Evolutionary conservation across 1,140 invertebrate species (phyloP).

Genomic region (Lysiphlebus fabarum): DNA sequence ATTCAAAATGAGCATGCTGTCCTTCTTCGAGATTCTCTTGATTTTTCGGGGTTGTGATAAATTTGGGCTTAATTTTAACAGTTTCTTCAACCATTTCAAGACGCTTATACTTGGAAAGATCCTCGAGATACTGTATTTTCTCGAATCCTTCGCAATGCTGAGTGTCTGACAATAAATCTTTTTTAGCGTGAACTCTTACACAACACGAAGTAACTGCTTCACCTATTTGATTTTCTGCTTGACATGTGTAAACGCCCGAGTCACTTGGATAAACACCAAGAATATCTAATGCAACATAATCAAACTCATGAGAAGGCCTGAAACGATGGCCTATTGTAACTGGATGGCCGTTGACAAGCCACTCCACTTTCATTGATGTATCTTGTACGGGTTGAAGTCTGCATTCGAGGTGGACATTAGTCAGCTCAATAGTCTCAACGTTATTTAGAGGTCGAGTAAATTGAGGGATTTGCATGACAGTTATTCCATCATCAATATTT

Average conservation of each 20-base stretch:
- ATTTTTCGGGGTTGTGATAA: slow-evolving; percentile 82
- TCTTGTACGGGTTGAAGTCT: slow-evolving; percentile 92
- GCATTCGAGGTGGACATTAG: slow-evolving; percentile 90
- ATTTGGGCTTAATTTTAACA: slow-evolving; percentile 76
- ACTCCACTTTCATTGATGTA: slow-evolving; percentile 92
- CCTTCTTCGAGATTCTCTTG: slow-evolving; percentile 83
- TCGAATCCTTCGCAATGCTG: slow-evolving; percentile 84
- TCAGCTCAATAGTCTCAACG: slow-evolving; percentile 86
- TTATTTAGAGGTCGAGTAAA: slow-evolving; percentile 87
- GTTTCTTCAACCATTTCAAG: slow-evolving; percentile 80
- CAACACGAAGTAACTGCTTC: slow-evolving; percentile 92
- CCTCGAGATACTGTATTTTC: slow-evolving; percentile 88
- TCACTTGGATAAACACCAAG: slow-evolving; percentile 95
- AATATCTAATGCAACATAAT: slow-evolving; percentile 94
- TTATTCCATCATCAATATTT: slow-evolving; percentile 72
- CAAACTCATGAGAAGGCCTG: slow-evolving; percentile 94
- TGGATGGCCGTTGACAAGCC: slow-evolving; percentile 91
- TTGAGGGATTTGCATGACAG: slow-evolving; percentile 76
- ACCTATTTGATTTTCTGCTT: slow-evolving; percentile 85
- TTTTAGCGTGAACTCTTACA: slow-evolving; percentile 83
- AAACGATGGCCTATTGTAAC: slow-evolving; percentile 90
- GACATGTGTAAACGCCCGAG: slow-evolving; percentile 92
- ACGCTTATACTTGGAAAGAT: slow-evolving; percentile 79
- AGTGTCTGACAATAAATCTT: slow-evolving; percentile 77
- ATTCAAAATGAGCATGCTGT: slow-evolving; percentile 95